A percentile compares a stretch with the other conserved stretches of the same genome.
phyloP scores from a whole-genome alignment of 92 coral and sea anemone genomes.

The Phenganax marumi region DNA sequence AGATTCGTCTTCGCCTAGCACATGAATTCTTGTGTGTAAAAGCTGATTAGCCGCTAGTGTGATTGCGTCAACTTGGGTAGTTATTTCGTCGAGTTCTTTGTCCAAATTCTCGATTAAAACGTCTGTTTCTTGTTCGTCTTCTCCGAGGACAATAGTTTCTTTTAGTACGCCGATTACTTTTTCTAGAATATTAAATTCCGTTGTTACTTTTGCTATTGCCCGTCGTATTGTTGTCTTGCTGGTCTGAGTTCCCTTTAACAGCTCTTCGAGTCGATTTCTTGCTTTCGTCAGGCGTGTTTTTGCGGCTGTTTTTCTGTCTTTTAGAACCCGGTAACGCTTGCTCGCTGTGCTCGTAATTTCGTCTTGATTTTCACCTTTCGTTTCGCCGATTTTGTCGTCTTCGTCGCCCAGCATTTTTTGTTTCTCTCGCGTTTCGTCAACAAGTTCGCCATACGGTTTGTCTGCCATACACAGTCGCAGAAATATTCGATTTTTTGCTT shows the following conservation, averaged over 20 bases:
- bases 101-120: slow-evolving; percentile 7
- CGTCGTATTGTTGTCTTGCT: slow-evolving; percentile 23
- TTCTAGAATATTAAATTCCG: slow-evolving; percentile 22
- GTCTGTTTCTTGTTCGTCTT: slow-evolving; percentile 18
- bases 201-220: neutral
- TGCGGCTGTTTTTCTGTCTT: neutral
- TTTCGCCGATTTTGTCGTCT: neutral
- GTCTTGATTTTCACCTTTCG: slow-evolving; percentile 1
- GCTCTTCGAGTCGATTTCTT: slow-evolving; percentile 10
- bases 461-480: slow-evolving; percentile 18
- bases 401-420: too few species aligned
- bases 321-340: slow-evolving; percentile 14
- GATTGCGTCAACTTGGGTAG: neutral
- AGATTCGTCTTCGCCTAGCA: slow-evolving; percentile 2
- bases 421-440: slow-evolving; percentile 1
- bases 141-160: slow-evolving; percentile 4
- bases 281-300: slow-evolving; percentile 20
- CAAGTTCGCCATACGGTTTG: neutral
- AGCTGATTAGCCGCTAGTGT: neutral
- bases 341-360: slow-evolving; percentile 25
- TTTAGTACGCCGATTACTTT: slow-evolving; percentile 8
- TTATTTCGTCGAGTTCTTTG: slow-evolving; percentile 27
- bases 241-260: neutral
- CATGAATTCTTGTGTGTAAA: neutral
- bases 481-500: neutral